Evolutionary conservation across 2,113 vertebrate species (phyloP).

Genomic region (Syngnathus floridae): DNA sequence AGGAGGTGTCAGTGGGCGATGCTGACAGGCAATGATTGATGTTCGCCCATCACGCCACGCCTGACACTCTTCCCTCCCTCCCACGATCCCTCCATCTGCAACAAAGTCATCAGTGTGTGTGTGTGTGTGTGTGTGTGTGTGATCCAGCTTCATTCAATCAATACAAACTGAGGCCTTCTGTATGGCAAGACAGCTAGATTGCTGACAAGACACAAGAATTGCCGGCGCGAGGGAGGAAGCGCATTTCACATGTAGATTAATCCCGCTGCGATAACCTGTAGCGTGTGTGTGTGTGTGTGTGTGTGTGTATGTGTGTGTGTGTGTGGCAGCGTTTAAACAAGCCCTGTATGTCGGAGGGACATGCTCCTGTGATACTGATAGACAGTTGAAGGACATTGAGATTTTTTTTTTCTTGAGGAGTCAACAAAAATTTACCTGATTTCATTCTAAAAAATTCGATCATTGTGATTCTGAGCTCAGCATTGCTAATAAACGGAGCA

Average conservation of each 20-base stretch:
- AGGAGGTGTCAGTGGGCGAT: slow-evolving; percentile 40
- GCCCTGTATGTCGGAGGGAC: slow-evolving; percentile 57
- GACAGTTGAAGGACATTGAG: slow-evolving; percentile 11
- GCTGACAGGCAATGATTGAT: slow-evolving; percentile 86
- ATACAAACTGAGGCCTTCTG: slow-evolving; percentile 53
- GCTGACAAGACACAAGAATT: slow-evolving; percentile 84
- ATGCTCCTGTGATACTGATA: slow-evolving; percentile 22
- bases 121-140: slow-evolving; percentile 46
- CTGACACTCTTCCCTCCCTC: slow-evolving; percentile 77
- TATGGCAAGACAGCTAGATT: slow-evolving; percentile 73
- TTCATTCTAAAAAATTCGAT: too few relatives aligned
- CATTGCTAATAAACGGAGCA: neutral
- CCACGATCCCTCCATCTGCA: slow-evolving; percentile 45
- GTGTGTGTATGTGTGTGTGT: slow-evolving; percentile 6
- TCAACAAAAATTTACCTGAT: too few relatives aligned
- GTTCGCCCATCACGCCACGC: slow-evolving; percentile 79
- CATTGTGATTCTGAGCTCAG: too few relatives aligned
- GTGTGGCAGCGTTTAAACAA: slow-evolving; percentile 43
- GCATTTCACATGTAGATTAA: slow-evolving; percentile 70
- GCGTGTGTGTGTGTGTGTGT: slow-evolving; percentile 18
- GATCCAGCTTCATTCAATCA: slow-evolving; percentile 60
- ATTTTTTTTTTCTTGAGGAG: neutral
- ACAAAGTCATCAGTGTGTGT: slow-evolving; percentile 58
- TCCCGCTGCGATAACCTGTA: slow-evolving; percentile 56
- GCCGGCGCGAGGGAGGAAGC: slow-evolving; percentile 58